Conservation (phyloP, 2,888 invertebrate species). For the Pachydiplax longipennis region DNA sequence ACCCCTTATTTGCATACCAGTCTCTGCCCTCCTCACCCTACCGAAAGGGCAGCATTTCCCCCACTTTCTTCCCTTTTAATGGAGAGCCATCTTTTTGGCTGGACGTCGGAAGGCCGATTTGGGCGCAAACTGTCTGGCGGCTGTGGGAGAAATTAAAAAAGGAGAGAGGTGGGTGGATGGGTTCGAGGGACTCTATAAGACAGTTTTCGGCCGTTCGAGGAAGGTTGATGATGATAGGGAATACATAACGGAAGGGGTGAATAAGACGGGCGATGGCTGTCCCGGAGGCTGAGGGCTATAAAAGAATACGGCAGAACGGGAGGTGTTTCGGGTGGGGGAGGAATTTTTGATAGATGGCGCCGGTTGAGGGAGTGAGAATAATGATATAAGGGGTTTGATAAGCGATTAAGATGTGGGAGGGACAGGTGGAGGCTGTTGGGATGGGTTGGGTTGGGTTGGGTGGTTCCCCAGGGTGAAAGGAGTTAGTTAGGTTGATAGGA, state of each 20-base stretch:
- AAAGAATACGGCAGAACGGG: not conserved
- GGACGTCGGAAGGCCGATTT: not conserved
- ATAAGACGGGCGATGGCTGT: not conserved
- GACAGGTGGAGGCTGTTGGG: not conserved
- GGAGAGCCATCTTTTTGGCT: not conserved
- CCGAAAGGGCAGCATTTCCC: not conserved
- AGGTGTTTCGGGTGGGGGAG: not conserved
- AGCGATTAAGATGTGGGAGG: not conserved
- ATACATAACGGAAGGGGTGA: not conserved
- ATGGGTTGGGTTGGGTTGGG: not conserved
- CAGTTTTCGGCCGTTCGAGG: not conserved
- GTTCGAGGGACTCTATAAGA: not conserved
- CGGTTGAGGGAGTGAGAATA: not conserved
- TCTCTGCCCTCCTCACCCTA: not conserved
- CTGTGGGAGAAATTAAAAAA: not conserved
- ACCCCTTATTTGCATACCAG: conserved; percentile 17
- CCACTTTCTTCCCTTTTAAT: not conserved
- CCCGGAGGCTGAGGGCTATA: not conserved
- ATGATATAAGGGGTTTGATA: not conserved
- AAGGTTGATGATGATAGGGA: not conserved
- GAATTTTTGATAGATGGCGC: not conserved
- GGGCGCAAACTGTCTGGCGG: not conserved
- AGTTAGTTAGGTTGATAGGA: no score
- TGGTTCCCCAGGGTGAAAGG: not conserved
- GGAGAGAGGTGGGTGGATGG: not conserved